Percentiles rank a stretch among this genome's conserved stretches.
Evolutionary conservation across 2,888 invertebrate genomes (phyloP).

Genomic region (Ariolimax columbianus): DNA sequence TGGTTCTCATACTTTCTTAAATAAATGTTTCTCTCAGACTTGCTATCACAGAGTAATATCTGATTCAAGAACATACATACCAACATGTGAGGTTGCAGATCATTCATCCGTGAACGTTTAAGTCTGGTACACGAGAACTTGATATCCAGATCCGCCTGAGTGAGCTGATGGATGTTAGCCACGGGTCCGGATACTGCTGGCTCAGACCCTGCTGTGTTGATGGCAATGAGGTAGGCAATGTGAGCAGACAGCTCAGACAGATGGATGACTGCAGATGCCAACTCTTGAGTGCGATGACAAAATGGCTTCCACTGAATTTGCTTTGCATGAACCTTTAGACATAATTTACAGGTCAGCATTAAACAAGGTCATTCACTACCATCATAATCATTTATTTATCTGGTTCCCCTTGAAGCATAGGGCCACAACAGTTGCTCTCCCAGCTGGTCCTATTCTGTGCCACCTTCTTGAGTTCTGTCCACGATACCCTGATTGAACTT

Average conservation of each 20-base stretch:
- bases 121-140: slow-evolving; percentile 71
- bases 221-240: slow-evolving; percentile 71
- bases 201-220: slow-evolving; percentile 62
- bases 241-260: slow-evolving; percentile 75
- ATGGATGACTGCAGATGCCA: slow-evolving; percentile 69
- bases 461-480: too few relatives aligned
- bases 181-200: slow-evolving; percentile 66
- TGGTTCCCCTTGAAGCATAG: too few relatives aligned
- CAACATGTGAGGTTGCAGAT: slow-evolving; percentile 70
- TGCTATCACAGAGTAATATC: too few relatives aligned
- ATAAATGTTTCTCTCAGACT: too few relatives aligned
- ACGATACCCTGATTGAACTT: too few relatives aligned
- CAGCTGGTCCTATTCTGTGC: too few relatives aligned
- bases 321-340: slow-evolving; percentile 37
- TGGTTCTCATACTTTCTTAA: too few relatives aligned
- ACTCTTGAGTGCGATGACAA: slow-evolving; percentile 66
- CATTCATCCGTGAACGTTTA: slow-evolving; percentile 67
- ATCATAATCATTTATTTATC: too few relatives aligned
- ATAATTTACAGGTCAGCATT: too few relatives aligned
- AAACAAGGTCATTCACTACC: too few relatives aligned
- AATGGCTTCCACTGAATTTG: slow-evolving; percentile 61
- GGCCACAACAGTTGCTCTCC: too few relatives aligned
- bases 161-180: slow-evolving; percentile 73
- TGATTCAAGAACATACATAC: slow-evolving; percentile 22
- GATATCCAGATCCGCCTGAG: slow-evolving; percentile 73